phyloP scores from a whole-genome alignment of 2,113 vertebrate genomes.

The Pseudorhombus dupliciocellatus region DNA sequence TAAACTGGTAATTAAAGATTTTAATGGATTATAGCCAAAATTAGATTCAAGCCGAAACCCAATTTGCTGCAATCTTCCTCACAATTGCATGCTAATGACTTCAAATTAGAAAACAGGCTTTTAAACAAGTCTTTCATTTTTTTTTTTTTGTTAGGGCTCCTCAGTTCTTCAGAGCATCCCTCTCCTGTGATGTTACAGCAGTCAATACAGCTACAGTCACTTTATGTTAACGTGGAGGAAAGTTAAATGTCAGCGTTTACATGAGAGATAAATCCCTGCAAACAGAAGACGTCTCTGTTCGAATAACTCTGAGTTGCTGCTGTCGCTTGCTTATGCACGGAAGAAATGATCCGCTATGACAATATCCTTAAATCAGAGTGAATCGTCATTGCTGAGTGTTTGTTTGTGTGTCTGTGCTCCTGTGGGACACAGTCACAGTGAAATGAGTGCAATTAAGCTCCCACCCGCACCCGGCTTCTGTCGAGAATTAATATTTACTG shows the following conservation, averaged over 20 bases:
- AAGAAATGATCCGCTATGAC: conserved; percentile 66
- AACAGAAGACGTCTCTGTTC: conserved; percentile 8
- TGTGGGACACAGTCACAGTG: conserved; percentile 74
- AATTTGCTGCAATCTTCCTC: conserved; percentile 7
- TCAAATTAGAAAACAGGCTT: conserved; percentile 26
- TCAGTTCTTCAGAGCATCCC: conserved; percentile 14
- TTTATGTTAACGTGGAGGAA: neutral
- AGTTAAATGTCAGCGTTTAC: conserved; percentile 14
- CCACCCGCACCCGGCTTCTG: conserved; percentile 65
- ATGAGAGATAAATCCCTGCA: conserved; percentile 24
- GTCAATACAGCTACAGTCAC: conserved; percentile 7
- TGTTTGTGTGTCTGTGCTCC: conserved; percentile 53
- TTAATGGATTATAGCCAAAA: neutral
- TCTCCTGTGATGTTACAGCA: conserved; percentile 10
- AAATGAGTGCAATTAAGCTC: conserved; percentile 84
- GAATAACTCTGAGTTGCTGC: conserved; percentile 20
- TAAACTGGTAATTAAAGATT: conserved; percentile 19
- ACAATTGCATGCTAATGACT: conserved; percentile 6
- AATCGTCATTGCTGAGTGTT: conserved; percentile 41
- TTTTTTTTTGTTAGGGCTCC: neutral
- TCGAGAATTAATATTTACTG: conserved; percentile 79
- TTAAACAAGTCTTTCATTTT: conserved; percentile 13
- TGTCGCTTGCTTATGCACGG: conserved; percentile 4
- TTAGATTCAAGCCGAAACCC: neutral
- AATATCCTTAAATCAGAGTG: conserved; percentile 62